Base-by-base conservation (phyloP, 2,888 invertebrate species). In the Sussaba pulchella region DNA sequence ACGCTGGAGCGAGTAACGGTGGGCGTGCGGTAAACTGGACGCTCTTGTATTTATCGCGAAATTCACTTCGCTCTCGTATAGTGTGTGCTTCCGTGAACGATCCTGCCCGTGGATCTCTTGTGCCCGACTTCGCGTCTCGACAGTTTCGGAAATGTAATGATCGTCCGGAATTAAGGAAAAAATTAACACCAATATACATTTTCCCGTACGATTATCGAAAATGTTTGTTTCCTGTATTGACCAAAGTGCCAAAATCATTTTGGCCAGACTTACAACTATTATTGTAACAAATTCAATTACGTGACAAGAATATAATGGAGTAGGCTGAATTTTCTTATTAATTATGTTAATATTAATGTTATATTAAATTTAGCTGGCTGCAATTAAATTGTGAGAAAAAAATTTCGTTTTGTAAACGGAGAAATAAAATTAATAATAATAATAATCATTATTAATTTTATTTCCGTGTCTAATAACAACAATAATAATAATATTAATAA, bases 101-200 rank as follows among this genome's bases (percentile, higher is more conserved):
- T 21, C 17, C 39, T 50, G n/a, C 10, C 19, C 17, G 36, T 66
- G 31, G 21, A 6, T 36, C 14, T 36, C 36, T 36, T 31, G 21
- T 39, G 39, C 43, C 8, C 24, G 26, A n/a, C n/a, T 36, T 47
- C 36, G 66, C 12, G 43, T 54, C 14, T 14, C 17, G 31, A 57
- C 43, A 57, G 43, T 43, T 12, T 10, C 57, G 41, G 43, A 45
- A 70, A 57, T 57, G 26, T 31, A 12, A 31, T 43, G 43, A 31
- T 43, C 41, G 24, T 61, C 41, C 21, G 31, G 17, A 41, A 54
- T 12, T 41, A n/a, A 17, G 41, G 17, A 57, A 57, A 45, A 54
- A n/a, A 26, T 36, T 36, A 59, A 59, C 6, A 43, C 43, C 57
- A 70, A 57, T 70, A 70, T 57, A 26, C 26, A 57, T 26, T 70